These are phyloP conservation scores for Myiotriccus ornatus DNA, from an alignment of 2,797 vertebrate species.

Conservation along the genomic window DNA sequence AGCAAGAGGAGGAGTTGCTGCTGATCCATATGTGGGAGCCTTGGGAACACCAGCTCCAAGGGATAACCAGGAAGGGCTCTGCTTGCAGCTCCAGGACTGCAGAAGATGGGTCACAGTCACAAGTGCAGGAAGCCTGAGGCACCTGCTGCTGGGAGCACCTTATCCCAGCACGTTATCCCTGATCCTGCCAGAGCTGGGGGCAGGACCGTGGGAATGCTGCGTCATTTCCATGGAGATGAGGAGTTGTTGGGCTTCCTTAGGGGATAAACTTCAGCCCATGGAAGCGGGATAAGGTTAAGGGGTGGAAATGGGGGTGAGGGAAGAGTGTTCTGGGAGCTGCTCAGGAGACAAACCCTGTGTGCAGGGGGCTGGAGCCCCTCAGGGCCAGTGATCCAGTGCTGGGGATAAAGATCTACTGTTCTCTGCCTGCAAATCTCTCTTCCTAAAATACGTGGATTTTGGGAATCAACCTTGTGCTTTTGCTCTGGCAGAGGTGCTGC, in stretches of 20 bases:
- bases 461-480: background rate
- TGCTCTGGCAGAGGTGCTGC: background rate
- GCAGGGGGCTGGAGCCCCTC: background rate
- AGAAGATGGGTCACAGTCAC: background rate
- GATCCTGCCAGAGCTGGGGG: fast-evolving
- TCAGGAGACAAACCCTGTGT: background rate
- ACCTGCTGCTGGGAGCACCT: fast-evolving
- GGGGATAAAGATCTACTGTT: background rate
- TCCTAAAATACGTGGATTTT: fast-evolving
- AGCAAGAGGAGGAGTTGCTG: background rate
- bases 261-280: fast-evolving
- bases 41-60: background rate
- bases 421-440: background rate
- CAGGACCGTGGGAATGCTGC: background rate
- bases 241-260: background rate
- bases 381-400: fast-evolving
- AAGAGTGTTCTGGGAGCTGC: background rate
- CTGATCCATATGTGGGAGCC: fast-evolving
- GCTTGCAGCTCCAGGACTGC: background rate
- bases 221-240: background rate
- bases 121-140: background rate
- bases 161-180: background rate
- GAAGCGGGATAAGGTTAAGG: background rate
- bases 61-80: background rate
- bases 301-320: background rate